Base-by-base conservation (phyloP, 2,797 vertebrate species). In the Dendrocincla fuliginosa region DNA sequence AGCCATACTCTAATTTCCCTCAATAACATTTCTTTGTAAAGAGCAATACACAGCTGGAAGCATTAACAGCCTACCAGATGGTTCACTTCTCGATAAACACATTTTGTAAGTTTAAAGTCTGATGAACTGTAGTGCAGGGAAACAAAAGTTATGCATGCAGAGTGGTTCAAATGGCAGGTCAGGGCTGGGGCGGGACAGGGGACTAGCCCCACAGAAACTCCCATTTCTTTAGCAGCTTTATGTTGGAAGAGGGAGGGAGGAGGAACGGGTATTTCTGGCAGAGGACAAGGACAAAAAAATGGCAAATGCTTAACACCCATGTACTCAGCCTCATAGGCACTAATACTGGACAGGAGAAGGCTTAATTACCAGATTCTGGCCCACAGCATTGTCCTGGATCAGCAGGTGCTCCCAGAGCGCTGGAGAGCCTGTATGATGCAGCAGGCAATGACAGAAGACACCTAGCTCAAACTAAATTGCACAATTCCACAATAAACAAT, bases 31-130 rank as follows among this genome's bases (percentile, higher is more conserved):
- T 92, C 90, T 91, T 77, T 27, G 0, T 87, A 94, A 93, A 84
- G 78, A 90, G 64, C 75, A 89, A 69, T 30, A 57, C 75, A 75
- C 92, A 95, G 89, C 90, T 95, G 93, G 92, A 93, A 92, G 64
- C 59, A 93, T 60, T 83, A 95, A 85, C 78, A 93, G 82, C 52
- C 76, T 84, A 87, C 84, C 94, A 95, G 93, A 96, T 94, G 91
- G 93, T 87, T 96, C 75, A 11, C 59, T 95, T 96, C 91, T 87
- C 3, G 1, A 93, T 90, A 94, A 96, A 93, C 83, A 88, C 20
- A 1, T 91, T 94, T 86, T 88, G 13, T 53, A 82, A 91, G 91
- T 94, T 96, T 90, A 86, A 96, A 96, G 85, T 93, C 92, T 92
- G 95, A 91, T 81, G 91, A 93, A 96, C 84, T 95, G 68, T 12